Evolutionary conservation across 2,113 vertebrate genomes (phyloP).

Genomic region (Gadus macrocephalus): DNA sequence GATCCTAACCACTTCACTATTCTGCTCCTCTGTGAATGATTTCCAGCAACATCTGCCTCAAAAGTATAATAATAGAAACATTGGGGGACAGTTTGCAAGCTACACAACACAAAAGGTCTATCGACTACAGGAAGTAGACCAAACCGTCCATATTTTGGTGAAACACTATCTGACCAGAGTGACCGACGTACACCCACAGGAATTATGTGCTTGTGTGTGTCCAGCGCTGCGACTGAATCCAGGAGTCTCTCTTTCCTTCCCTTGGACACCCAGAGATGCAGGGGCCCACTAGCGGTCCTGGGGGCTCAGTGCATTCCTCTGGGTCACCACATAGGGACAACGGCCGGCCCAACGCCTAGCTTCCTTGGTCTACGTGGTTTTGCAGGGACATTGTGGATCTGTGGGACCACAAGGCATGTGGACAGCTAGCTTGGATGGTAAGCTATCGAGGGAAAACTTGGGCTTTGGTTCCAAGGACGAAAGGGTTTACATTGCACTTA

Average conservation of each 20-base stretch:
- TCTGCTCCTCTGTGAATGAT: no score
- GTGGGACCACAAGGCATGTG: background rate
- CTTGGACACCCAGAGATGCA: slow-evolving; percentile 13
- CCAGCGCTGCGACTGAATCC: slow-evolving; percentile 51
- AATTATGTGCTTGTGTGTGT: slow-evolving; percentile 35
- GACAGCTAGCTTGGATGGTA: background rate
- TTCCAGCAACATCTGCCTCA: no score
- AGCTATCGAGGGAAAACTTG: no score
- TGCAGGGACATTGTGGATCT: slow-evolving; percentile 17
- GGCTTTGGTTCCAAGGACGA: no score
- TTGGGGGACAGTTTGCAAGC: no score
- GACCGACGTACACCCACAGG: slow-evolving; percentile 38
- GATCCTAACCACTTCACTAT: no score
- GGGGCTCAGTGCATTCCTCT: slow-evolving; percentile 26
- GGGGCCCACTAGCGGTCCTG: slow-evolving; percentile 26
- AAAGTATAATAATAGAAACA: no score
- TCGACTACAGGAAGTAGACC: no score
- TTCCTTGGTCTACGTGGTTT: background rate
- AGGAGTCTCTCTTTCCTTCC: slow-evolving; percentile 45
- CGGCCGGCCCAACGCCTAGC: slow-evolving; percentile 10
- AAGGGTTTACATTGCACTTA: background rate
- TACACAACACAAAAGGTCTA: no score
- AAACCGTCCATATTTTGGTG: slow-evolving; percentile 43
- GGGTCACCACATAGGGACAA: slow-evolving; percentile 41
- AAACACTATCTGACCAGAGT: slow-evolving; percentile 40